Conservation (phyloP, 1,140 invertebrate genomes). For the Sinonovacula constricta region DNA sequence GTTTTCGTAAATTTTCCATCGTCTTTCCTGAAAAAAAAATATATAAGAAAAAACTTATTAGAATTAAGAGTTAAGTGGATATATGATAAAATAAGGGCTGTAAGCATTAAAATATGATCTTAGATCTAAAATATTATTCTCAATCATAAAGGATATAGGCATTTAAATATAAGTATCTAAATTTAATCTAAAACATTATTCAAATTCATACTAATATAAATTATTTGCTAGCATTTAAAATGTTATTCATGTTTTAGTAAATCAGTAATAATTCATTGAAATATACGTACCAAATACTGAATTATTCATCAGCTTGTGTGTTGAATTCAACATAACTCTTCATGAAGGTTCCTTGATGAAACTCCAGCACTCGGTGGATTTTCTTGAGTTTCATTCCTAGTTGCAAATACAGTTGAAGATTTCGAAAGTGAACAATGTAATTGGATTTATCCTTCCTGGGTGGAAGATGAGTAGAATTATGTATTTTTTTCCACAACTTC, state of each 20-base stretch:
- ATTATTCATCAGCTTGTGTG: conserved; percentile 42
- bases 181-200: neutral
- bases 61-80: neutral
- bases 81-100: neutral
- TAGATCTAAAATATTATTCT: neutral
- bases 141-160: neutral
- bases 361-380: conserved; percentile 50
- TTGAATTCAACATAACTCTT: conserved; percentile 59
- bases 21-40: conserved; percentile 31
- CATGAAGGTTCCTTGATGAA: conserved; percentile 51
- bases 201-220: neutral
- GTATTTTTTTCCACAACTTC: conserved; percentile 47
- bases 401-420: conserved; percentile 44
- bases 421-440: conserved; percentile 45
- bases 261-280: too few species aligned
- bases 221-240: neutral
- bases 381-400: conserved; percentile 56
- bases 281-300: conserved; percentile 26
- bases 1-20: conserved; percentile 29
- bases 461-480: conserved; percentile 29
- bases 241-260: too few species aligned
- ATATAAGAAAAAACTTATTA: neutral
- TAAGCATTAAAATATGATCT: neutral
- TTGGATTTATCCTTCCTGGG: conserved; percentile 47
- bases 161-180: neutral